Evolutionary conservation across 2,113 vertebrate species (phyloP).

Genomic region (Solea senegalensis): DNA sequence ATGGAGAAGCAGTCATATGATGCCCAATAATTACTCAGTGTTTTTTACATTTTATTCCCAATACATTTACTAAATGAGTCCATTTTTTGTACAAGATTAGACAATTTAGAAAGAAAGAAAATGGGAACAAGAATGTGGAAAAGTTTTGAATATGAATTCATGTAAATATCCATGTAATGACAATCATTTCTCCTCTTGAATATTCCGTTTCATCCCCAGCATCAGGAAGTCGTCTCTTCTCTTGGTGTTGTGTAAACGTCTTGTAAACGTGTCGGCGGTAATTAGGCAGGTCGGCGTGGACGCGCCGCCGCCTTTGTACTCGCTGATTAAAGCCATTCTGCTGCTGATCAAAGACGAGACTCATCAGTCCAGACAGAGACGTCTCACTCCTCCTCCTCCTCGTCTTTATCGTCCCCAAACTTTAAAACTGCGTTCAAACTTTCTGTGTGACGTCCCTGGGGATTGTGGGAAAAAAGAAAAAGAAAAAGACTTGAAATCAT

Average conservation of each 20-base stretch:
- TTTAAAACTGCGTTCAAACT: constrained; percentile 31
- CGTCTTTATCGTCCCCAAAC: constrained; percentile 12
- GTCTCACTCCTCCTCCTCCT: neutral
- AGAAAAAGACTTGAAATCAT: neutral
- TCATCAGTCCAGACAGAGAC: constrained; percentile 19
- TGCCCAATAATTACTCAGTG: no score
- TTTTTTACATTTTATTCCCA: no score
- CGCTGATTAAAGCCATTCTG: constrained; percentile 28
- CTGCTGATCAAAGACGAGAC: constrained; percentile 47
- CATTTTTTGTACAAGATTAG: no score
- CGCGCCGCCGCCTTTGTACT: constrained; percentile 41
- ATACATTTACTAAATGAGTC: no score
- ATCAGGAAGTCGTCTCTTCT: neutral
- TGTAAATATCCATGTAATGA: no score
- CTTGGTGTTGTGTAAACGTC: constrained; percentile 9
- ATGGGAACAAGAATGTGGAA: no score
- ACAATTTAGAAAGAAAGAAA: no score
- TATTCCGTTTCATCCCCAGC: neutral
- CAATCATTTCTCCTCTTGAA: no score
- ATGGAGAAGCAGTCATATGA: no score
- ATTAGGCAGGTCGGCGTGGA: constrained; percentile 22
- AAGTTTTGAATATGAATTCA: no score
- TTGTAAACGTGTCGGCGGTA: constrained; percentile 26
- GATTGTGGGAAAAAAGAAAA: neutral
- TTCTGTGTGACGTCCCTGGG: constrained; percentile 1